Evolutionary conservation across 2,113 vertebrate genomes (phyloP), one percentile per base, ranked within the genome.

Genomic region (Solea solea): DNA sequence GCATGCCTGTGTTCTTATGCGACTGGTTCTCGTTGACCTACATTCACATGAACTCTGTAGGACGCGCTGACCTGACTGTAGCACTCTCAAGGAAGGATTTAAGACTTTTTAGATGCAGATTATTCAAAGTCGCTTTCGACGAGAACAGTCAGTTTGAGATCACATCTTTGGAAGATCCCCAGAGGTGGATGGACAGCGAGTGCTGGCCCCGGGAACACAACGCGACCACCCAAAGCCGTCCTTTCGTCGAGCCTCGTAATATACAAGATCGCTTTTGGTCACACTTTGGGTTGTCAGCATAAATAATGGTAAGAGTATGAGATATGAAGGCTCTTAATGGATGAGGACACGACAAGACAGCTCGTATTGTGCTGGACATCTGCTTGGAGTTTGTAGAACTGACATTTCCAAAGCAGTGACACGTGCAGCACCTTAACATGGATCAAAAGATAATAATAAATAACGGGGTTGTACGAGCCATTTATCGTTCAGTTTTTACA

Each of bases 181-280:
- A 84, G 63, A 64, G 64, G 34, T n/a, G 14, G 34, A 81, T 15
- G 74, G 53, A 77, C 73, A 78, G 73, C 74, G 61, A 73, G 60
- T 67, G 62, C 58, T 54, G 41, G 74, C 61, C 52, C 41, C 46
- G 49, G 46, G 21, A 81, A 76, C 73, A 79, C 73, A 81, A 74
- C 54, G 28, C 75, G 88, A 89, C 86, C 82, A 90, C 88, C 90
- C 82, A 84, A 64, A 71, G 64, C 55, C 76, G 58, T 45, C 56
- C 63, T 75, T 88, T 74, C 15, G 55, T 69, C 49, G 3, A 54
- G 69, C 25, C 45, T 39, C 16, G 8, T 53, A 53, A 76, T 69
- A 69, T 42, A 76, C 1, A 12, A 55, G 68, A 76, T 74, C 44
- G 14, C 60, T 80, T 84, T 83, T 40, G 66, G 76, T 77, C 71